Conservation (phyloP, 2,113 vertebrate genomes). For the Chaenogobius annularis region DNA sequence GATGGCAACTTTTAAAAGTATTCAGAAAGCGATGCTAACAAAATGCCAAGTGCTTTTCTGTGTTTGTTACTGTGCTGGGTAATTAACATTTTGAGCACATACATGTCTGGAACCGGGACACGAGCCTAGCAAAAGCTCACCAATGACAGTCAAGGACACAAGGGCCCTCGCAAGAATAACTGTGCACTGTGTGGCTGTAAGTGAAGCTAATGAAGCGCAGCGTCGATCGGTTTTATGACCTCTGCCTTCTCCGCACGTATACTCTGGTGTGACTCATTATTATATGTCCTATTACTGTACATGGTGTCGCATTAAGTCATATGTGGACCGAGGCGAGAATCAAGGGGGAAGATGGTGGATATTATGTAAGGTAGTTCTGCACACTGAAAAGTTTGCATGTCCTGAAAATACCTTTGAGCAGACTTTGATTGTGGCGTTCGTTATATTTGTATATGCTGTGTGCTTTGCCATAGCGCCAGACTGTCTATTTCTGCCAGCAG, state of each 20-base stretch:
- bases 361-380: constrained; percentile 9
- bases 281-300: not conserved
- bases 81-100: constrained; percentile 48
- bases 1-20: too few species aligned
- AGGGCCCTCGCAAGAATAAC: constrained; percentile 41
- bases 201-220: constrained; percentile 56
- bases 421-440: constrained; percentile 5
- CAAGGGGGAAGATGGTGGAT: constrained; percentile 18
- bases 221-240: constrained; percentile 7
- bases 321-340: not conserved
- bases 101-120: constrained; percentile 42
- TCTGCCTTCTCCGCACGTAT: constrained; percentile 4
- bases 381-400: constrained; percentile 26
- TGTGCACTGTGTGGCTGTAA: constrained; percentile 36
- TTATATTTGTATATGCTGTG: constrained; percentile 6
- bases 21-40: not conserved
- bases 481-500: constrained; percentile 45
- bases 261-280: constrained; percentile 15
- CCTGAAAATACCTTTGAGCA: constrained; percentile 47
- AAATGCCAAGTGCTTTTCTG: not conserved
- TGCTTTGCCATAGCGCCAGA: constrained; percentile 32
- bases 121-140: constrained; percentile 29
- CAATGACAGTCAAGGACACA: constrained; percentile 63
- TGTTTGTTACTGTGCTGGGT: constrained; percentile 30
- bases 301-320: not conserved